Evolutionary conservation across 2,888 invertebrate species (phyloP).

Genomic region (Reticulitermes lucifugus): DNA sequence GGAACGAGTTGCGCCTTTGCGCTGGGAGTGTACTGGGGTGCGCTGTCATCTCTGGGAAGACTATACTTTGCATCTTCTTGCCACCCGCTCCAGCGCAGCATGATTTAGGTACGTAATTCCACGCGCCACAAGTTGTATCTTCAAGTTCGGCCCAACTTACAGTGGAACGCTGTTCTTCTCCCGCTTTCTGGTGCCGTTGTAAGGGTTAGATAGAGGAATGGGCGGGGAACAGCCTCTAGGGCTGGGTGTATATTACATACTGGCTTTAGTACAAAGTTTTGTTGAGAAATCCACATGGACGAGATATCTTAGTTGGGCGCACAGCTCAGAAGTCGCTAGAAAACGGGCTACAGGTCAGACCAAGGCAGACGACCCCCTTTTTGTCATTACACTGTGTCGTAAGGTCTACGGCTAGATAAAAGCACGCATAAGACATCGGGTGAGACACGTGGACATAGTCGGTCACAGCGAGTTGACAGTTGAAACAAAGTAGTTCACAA

Average conservation of each 20-base stretch:
- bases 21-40: neutral
- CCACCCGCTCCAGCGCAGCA: neutral
- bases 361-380: no score
- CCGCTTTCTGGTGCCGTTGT: neutral
- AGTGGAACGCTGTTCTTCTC: neutral
- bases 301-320: no score
- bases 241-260: slow-evolving; percentile 8
- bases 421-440: no score
- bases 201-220: neutral
- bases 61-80: neutral
- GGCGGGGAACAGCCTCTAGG: neutral
- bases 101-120: slow-evolving; percentile 37
- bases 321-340: no score
- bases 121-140: slow-evolving; percentile 18
- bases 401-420: no score
- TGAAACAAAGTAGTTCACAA: no score
- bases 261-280: neutral
- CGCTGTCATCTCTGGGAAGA: neutral
- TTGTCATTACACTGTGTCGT: no score
- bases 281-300: neutral
- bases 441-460: no score
- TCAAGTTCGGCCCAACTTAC: slow-evolving; percentile 28
- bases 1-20: neutral
- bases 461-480: no score
- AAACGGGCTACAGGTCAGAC: no score